Evolutionary conservation across 2,113 vertebrate species (phyloP), one percentile per base, ranked within the genome.

Genomic region (Gymnorhina tibicen): DNA sequence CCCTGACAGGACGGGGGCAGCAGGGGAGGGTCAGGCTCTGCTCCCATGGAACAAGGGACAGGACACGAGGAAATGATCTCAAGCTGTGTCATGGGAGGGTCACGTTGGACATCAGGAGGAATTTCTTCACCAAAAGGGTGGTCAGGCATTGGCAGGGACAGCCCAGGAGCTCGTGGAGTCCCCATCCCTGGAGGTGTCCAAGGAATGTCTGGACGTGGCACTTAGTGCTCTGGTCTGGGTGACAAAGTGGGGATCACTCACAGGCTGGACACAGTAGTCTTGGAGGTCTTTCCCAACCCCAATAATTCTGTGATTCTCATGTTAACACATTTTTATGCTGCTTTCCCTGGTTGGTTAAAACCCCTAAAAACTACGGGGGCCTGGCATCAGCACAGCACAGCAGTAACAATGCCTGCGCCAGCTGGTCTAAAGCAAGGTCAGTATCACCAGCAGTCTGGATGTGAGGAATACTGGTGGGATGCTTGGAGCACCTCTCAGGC

Each of bases 391-490:
- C 63, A 69, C n/a, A 66, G 46, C 5, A 5, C 18, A 70, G 13
- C 35, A 53, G 1, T 15, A 83, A 22, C 5, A 68, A 49, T 12
- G 27, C 16, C 16, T 2, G 2, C 5, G 9, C 33, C 39, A 10
- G 17, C 1, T 33, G 15, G 14, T 66, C 49, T 50, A 64, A 83
- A 77, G 64, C 16, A 39, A 64, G 24, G 46, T 44, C 3, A 2
- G 35, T 8, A 28, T 8, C 26, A 33, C 16, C 62, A 59, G 63
- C 39, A 73, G 72, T 72, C 28, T 49, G 46, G 53, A 64, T 6
- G 0, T 10, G 53, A 55, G 67, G 76, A 52, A 30, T 14, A 13
- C 33, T 53, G 49, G 13, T 1, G 0, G 0, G 3, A 47, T 23
- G 66, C 74, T 46, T n/a, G 10, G 47, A 91, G 88, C 47, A 58